Evolutionary conservation across 1,140 invertebrate species (phyloP).

Genomic region (Lucilia sericata): DNA sequence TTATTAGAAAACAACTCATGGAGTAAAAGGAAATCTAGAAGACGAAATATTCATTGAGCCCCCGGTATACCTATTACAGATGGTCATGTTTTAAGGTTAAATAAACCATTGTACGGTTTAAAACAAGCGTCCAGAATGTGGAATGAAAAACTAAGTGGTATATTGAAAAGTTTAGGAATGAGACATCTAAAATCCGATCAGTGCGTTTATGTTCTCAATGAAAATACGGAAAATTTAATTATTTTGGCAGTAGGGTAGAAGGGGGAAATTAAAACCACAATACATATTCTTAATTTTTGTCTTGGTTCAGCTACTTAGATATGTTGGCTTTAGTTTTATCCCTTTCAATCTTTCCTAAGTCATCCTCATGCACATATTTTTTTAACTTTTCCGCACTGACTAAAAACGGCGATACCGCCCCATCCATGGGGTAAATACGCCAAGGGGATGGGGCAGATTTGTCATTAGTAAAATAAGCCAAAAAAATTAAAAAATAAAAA

Average conservation of each 20-base stretch:
- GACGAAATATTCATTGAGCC: slow-evolving; percentile 12
- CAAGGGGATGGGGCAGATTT: no score
- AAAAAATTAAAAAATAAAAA: no score
- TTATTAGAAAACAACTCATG: slow-evolving; percentile 51
- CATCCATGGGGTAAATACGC: no score
- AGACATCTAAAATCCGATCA: not conserved
- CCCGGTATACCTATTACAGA: not conserved
- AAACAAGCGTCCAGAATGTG: slow-evolving; percentile 38
- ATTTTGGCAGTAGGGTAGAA: slow-evolving; percentile 34
- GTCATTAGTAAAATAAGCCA: no score
- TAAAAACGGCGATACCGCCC: no score
- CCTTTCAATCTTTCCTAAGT: no score
- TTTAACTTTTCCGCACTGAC: no score
- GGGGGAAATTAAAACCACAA: no score
- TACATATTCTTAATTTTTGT: no score
- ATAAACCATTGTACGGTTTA: slow-evolving; percentile 41
- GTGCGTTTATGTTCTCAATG: slow-evolving; percentile 28
- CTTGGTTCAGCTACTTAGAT: no score
- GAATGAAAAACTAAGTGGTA: slow-evolving; percentile 20
- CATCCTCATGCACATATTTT: no score
- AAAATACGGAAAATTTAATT: not conserved
- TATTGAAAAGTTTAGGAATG: slow-evolving; percentile 5
- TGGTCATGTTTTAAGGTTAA: slow-evolving; percentile 26
- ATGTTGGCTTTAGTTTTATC: no score
- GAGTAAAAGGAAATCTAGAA: slow-evolving; percentile 32